A percentile compares a stretch with the other conserved stretches of the same genome.
Conservation (phyloP, 2,797 vertebrate genomes). For the Pempheris klunzingeri region DNA sequence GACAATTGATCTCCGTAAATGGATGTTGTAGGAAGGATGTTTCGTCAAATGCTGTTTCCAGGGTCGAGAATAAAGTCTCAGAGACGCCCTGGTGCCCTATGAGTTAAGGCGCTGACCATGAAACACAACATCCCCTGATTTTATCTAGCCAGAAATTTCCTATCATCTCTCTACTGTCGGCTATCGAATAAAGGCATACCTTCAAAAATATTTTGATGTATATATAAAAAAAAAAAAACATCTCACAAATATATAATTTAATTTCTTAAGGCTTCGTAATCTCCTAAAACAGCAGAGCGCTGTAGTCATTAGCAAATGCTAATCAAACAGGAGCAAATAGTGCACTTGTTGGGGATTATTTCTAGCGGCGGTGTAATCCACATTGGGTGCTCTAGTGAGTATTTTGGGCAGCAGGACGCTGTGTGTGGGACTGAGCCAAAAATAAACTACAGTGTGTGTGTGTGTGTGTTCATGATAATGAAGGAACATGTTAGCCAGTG, state of each 20-base stretch:
- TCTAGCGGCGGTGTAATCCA: background rate
- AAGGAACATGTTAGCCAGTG: background rate
- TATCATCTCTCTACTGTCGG: background rate
- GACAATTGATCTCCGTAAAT: background rate
- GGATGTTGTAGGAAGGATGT: background rate
- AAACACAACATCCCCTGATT: conserved; percentile 3
- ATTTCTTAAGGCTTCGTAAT: background rate
- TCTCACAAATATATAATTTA: conserved; percentile 3
- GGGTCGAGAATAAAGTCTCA: background rate
- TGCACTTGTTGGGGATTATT: no score
- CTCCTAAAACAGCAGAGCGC: conserved; percentile 1
- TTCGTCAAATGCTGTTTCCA: background rate
- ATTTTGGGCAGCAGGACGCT: background rate
- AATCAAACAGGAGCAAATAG: conserved; percentile 3
- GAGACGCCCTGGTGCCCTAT: background rate
- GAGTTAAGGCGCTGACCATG: background rate
- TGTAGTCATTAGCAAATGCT: background rate
- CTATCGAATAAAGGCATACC: background rate
- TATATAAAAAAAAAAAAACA: background rate
- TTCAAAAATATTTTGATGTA: background rate
- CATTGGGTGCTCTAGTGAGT: background rate
- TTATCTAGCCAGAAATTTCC: background rate
- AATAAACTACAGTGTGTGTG: no score
- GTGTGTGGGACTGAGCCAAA: background rate
- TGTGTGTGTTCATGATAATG: background rate